phyloP scores from a whole-genome alignment of 2,888 invertebrate species.

The Drosophila maculinotata region DNA sequence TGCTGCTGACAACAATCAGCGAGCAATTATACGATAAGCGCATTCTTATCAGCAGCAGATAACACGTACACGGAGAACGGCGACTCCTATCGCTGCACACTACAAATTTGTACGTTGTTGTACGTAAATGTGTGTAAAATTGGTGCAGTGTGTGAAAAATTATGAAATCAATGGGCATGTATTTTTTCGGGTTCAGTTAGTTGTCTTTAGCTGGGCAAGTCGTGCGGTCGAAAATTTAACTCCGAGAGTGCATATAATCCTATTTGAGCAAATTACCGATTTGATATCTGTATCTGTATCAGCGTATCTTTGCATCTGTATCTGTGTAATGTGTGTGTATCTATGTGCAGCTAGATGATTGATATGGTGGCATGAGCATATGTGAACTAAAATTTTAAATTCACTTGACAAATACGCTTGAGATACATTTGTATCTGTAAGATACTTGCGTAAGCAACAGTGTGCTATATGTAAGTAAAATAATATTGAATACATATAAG shows the following conservation, averaged over 20 bases:
- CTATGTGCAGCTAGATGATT: slow-evolving; percentile 26
- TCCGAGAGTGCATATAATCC: slow-evolving; percentile 25
- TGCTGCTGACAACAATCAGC: slow-evolving; percentile 68
- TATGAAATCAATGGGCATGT: slow-evolving; percentile 64
- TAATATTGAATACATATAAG: no score
- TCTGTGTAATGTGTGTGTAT: slow-evolving; percentile 25
- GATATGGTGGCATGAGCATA: slow-evolving; percentile 37
- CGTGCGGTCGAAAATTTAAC: slow-evolving; percentile 57
- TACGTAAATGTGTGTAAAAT: slow-evolving; percentile 6
- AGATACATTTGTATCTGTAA: slow-evolving; percentile 33
- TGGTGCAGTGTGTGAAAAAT: slow-evolving; percentile 39
- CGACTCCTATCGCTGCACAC: no score
- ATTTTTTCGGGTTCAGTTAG: slow-evolving; percentile 57
- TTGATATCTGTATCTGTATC: slow-evolving; percentile 22
- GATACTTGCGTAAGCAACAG: slow-evolving; percentile 12
- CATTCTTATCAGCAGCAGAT: slow-evolving; percentile 66
- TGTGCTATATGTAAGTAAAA: slow-evolving; percentile 22
- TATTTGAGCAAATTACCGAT: slow-evolving; percentile 29
- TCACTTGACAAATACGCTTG: background rate
- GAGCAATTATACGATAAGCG: slow-evolving; percentile 73
- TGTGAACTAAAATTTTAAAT: slow-evolving; percentile 28
- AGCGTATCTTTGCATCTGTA: slow-evolving; percentile 12
- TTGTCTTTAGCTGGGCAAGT: slow-evolving; percentile 56
- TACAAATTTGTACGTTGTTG: no score
- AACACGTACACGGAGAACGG: slow-evolving; percentile 47